Evolutionary conservation across 2,113 vertebrate species (phyloP).

Genomic region (Haplotaxodon microlepis): DNA sequence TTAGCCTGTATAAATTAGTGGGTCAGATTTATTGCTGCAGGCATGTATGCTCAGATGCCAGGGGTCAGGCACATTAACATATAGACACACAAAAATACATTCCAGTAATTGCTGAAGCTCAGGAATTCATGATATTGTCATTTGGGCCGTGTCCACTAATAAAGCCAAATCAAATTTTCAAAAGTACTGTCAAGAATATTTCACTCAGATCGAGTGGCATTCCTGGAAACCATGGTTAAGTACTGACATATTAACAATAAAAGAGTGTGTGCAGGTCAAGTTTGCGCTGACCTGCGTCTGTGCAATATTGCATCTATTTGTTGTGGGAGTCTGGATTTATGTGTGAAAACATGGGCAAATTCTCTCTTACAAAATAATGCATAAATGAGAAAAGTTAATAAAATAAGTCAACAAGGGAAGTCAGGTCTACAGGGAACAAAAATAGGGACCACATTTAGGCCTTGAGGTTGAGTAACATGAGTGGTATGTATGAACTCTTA

Average conservation of each 20-base stretch:
- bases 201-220: not conserved
- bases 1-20: not conserved
- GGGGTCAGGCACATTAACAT: not conserved
- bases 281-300: not conserved
- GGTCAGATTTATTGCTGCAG: not conserved
- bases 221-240: not conserved
- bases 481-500: constrained; percentile 8
- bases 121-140: not conserved
- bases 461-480: constrained; percentile 24
- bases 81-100: not conserved
- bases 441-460: constrained; percentile 24
- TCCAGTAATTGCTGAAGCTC: not conserved
- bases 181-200: not conserved
- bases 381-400: not conserved
- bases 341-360: not conserved
- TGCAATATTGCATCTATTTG: not conserved
- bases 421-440: constrained; percentile 1
- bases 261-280: not conserved
- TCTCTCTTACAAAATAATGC: not conserved
- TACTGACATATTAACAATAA: not conserved
- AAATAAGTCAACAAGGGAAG: constrained; percentile 8
- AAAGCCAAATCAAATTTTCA: not conserved
- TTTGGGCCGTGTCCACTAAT: not conserved
- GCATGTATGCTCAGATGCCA: not conserved
- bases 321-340: not conserved